Conservation (phyloP, 1,140 invertebrate species). For the Trichonephila inaurata region DNA sequence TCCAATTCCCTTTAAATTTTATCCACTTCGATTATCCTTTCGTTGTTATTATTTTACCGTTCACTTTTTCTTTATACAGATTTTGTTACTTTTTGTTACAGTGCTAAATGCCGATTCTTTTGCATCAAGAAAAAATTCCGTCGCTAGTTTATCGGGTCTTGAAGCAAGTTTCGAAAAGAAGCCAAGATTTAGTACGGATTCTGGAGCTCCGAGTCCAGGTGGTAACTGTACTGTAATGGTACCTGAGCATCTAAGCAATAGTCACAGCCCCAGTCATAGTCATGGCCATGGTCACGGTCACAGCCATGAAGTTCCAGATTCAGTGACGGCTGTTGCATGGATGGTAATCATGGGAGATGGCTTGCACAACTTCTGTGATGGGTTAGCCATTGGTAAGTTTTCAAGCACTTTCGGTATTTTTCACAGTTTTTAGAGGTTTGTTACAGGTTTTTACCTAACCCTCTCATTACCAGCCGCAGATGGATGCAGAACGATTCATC, state of each 20-base stretch:
- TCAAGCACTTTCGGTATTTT: too few species aligned
- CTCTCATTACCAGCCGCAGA: too few species aligned
- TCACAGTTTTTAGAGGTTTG: too few species aligned
- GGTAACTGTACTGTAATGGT: constrained; percentile 79
- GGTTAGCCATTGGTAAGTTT: constrained; percentile 91
- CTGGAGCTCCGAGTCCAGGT: neutral
- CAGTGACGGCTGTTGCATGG: constrained; percentile 92
- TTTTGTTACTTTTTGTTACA: neutral
- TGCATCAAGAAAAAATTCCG: constrained; percentile 25
- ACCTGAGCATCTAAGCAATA: constrained; percentile 89
- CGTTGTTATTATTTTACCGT: too few species aligned
- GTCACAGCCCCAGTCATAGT: constrained; percentile 90
- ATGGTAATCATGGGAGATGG: constrained; percentile 98
- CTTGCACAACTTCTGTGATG: constrained; percentile 95
- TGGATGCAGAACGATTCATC: too few species aligned
- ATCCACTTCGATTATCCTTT: too few species aligned
- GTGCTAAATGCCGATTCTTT: constrained; percentile 6
- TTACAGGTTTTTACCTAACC: too few species aligned
- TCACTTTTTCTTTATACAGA: too few species aligned
- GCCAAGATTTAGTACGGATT: neutral
- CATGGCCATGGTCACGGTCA: constrained; percentile 92
- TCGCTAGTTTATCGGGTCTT: neutral
- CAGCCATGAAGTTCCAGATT: constrained; percentile 90
- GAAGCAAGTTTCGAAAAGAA: constrained; percentile 5
- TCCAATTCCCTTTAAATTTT: too few species aligned